These are phyloP conservation scores for Telmatherina bonti DNA, from an alignment of 2,797 vertebrate species.

Conservation along the genomic window DNA sequence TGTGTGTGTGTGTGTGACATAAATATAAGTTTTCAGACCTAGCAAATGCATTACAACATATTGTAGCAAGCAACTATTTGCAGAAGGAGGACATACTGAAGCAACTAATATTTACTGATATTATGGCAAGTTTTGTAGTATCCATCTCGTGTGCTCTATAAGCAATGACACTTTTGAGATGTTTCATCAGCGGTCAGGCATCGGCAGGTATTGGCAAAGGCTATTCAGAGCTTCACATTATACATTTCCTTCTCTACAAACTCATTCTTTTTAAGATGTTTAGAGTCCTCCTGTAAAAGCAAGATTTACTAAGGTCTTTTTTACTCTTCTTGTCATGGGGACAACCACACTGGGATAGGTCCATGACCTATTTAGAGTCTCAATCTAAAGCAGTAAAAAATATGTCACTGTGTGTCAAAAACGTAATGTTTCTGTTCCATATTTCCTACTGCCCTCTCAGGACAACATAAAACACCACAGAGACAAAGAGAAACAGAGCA, in stretches of 20 bases:
- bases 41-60: neutral
- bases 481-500: constrained; percentile 70
- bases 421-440: constrained; percentile 36
- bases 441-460: constrained; percentile 41
- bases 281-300: constrained; percentile 32
- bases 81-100: too few relatives aligned
- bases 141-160: too few relatives aligned
- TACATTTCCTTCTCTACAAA: neutral
- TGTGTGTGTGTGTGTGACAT: too few relatives aligned
- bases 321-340: constrained; percentile 39
- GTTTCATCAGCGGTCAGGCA: too few relatives aligned
- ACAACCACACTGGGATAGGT: constrained; percentile 40
- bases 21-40: neutral
- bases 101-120: too few relatives aligned
- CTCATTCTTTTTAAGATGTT: constrained; percentile 42
- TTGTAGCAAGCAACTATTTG: neutral
- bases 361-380: constrained; percentile 57
- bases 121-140: too few relatives aligned
- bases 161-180: too few relatives aligned
- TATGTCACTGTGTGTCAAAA: neutral
- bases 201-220: too few relatives aligned
- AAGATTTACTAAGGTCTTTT: constrained; percentile 41
- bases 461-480: constrained; percentile 54
- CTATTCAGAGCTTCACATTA: neutral
- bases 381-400: constrained; percentile 49